Conservation (phyloP, 2,113 vertebrate species). For the Theristicus caerulescens region DNA sequence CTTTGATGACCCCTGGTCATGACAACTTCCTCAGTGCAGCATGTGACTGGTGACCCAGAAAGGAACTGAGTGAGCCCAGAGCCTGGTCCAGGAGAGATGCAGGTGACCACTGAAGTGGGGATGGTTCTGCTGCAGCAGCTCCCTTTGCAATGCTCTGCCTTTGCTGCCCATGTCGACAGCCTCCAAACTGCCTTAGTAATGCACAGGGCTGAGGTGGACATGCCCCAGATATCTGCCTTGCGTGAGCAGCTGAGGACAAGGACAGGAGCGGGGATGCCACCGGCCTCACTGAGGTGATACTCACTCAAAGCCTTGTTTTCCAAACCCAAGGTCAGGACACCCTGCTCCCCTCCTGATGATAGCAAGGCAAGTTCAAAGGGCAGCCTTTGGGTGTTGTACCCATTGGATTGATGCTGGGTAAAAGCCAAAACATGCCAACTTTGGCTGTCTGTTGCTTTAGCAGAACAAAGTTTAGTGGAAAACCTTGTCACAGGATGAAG, state of each 20-base stretch:
- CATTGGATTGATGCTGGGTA: not conserved
- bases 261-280: not conserved
- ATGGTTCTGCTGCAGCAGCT: not conserved
- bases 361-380: not conserved
- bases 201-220: not conserved
- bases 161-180: accelerated
- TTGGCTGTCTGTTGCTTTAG: not conserved
- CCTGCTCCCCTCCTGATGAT: not conserved
- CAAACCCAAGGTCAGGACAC: not conserved
- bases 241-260: not conserved
- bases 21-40: not conserved
- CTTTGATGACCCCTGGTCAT: not conserved
- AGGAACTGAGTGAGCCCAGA: not conserved
- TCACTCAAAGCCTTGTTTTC: not conserved
- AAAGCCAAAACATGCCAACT: not conserved
- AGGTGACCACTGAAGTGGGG: not conserved
- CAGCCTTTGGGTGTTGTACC: not conserved
- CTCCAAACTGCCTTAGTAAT: not conserved
- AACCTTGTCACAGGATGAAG: not conserved
- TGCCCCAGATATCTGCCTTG: not conserved
- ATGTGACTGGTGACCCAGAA: not conserved
- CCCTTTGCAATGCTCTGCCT: not conserved
- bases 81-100: not conserved
- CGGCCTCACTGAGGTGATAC: accelerated
- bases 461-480: not conserved